Evolutionary conservation across 2,113 vertebrate genomes (phyloP).

Genomic region (Neotoma lepida): DNA sequence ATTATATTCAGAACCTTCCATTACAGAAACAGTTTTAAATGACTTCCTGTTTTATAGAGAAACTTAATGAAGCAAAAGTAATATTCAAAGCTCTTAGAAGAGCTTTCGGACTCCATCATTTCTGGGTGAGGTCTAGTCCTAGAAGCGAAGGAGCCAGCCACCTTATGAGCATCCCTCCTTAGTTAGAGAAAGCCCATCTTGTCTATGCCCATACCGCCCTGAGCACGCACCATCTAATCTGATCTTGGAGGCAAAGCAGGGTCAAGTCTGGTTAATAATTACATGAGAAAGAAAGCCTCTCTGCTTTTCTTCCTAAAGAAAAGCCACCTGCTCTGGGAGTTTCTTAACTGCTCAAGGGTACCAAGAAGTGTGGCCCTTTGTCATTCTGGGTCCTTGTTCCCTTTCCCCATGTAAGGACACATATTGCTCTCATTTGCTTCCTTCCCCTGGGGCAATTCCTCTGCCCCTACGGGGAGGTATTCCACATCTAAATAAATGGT

Average conservation of each 20-base stretch:
- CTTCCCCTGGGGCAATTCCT: slow-evolving; percentile 16
- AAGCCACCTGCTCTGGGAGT: background rate
- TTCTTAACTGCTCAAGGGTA: background rate
- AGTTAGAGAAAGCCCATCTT: background rate
- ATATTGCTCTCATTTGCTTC: background rate
- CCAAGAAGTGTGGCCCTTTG: background rate
- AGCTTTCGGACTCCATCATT: background rate
- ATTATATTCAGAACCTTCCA: slow-evolving; percentile 52
- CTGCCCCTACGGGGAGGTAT: background rate
- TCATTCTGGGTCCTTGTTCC: background rate
- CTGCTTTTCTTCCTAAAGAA: background rate
- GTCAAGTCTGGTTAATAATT: background rate
- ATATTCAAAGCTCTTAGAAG: background rate
- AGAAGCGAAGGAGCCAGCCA: background rate
- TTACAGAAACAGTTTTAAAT: slow-evolving; percentile 55
- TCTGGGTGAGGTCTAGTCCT: background rate
- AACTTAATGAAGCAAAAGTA: slow-evolving; percentile 34
- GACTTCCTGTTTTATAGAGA: slow-evolving; percentile 12
- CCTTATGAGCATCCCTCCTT: background rate
- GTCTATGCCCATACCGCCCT: background rate
- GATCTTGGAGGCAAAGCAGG: background rate
- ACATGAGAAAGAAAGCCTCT: background rate
- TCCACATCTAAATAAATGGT: slow-evolving; percentile 38
- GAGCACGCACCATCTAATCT: background rate
- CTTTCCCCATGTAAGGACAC: slow-evolving; percentile 28